Conservation (phyloP, 2,797 vertebrate genomes). For the Brachymystax lenok region DNA sequence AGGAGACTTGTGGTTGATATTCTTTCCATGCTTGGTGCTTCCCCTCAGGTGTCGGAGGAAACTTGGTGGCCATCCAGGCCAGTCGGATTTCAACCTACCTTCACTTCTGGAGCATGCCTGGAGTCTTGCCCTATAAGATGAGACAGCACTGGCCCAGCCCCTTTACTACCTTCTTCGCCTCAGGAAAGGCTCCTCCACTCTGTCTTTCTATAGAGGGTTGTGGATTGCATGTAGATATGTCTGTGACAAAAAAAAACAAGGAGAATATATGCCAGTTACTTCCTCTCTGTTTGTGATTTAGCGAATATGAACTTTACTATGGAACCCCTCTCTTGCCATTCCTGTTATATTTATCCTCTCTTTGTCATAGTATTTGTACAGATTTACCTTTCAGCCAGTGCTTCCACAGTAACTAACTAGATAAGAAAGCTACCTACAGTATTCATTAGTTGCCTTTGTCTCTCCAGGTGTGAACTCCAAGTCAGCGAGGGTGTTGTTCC, state of each 20-base stretch:
- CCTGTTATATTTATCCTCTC: background rate
- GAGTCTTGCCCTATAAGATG: slow-evolving; percentile 91
- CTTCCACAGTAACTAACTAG: background rate
- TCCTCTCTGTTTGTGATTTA: too few relatives aligned
- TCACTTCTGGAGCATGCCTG: slow-evolving; percentile 90
- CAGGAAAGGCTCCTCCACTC: slow-evolving; percentile 73
- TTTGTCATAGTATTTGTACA: background rate
- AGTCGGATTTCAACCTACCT: slow-evolving; percentile 95
- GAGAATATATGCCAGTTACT: too few relatives aligned
- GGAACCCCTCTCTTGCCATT: background rate
- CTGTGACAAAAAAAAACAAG: too few relatives aligned
- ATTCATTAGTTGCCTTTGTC: slow-evolving; percentile 3
- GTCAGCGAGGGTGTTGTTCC: slow-evolving; percentile 88
- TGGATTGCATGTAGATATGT: background rate
- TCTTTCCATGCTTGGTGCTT: background rate
- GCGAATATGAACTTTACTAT: too few relatives aligned
- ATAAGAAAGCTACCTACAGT: background rate
- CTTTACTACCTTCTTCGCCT: slow-evolving; percentile 85
- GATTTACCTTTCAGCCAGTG: background rate
- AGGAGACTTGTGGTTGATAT: background rate
- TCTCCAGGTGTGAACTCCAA: slow-evolving; percentile 87
- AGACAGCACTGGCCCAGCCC: slow-evolving; percentile 90
- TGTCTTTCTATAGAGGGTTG: background rate
- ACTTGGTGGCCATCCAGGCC: slow-evolving; percentile 94
- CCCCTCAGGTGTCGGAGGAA: slow-evolving; percentile 88